phyloP scores from a whole-genome alignment of 1,140 invertebrate genomes.

The Monomorium pharaonis region DNA sequence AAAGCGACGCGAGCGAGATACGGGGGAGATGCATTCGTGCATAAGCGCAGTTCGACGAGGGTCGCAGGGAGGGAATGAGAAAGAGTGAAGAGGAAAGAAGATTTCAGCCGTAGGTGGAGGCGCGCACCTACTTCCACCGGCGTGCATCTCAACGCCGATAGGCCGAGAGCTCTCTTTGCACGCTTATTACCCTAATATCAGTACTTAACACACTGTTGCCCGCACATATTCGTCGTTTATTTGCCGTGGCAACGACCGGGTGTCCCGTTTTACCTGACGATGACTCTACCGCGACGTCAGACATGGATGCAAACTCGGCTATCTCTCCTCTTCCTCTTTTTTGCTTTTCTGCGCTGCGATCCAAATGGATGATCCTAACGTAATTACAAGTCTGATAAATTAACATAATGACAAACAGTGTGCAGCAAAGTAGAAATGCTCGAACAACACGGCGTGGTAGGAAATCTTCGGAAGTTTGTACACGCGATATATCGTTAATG shows the following conservation, averaged over 20 bases:
- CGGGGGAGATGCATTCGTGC: conserved; percentile 40
- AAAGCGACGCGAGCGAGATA: conserved; percentile 53
- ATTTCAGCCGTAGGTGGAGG: conserved; percentile 75
- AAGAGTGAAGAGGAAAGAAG: conserved; percentile 57
- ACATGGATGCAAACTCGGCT: neutral
- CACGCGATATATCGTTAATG: conserved; percentile 6
- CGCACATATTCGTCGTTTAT: conserved; percentile 80
- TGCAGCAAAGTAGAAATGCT: neutral
- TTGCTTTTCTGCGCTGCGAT: neutral
- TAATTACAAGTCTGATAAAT: conserved; percentile 17
- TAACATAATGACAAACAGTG: neutral
- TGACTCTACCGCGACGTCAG: neutral
- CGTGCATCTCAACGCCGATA: conserved; percentile 67
- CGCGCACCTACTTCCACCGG: conserved; percentile 65
- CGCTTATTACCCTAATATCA: conserved; percentile 85
- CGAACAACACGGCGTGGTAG: neutral
- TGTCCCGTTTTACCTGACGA: conserved; percentile 68
- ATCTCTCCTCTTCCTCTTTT: neutral
- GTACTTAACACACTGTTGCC: conserved; percentile 84
- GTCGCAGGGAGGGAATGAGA: conserved; percentile 1
- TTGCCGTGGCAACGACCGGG: conserved; percentile 79
- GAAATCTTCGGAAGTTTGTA: neutral
- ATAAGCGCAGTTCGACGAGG: neutral
- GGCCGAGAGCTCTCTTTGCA: conserved; percentile 80
- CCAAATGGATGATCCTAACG: neutral